Conservation (phyloP, 2,888 invertebrate species). For the Pandemis corylana region DNA sequence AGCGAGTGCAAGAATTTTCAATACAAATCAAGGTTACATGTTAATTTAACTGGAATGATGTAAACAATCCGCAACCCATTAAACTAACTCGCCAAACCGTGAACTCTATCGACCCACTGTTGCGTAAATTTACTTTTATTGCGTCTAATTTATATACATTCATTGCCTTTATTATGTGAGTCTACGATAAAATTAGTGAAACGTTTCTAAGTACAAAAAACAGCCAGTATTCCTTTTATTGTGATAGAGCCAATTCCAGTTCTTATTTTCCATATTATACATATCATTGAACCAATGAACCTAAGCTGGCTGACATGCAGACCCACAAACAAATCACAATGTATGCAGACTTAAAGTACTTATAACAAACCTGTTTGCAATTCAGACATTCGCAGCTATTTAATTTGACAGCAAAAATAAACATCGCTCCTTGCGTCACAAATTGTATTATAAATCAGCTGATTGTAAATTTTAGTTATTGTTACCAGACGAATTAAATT, state of each 20-base stretch:
- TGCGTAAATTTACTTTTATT: background rate
- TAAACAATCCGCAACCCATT: background rate
- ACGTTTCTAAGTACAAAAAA: background rate
- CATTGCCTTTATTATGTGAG: background rate
- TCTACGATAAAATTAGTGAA: background rate
- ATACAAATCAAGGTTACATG: slow-evolving; percentile 7
- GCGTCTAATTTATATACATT: background rate
- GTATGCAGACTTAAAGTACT: background rate
- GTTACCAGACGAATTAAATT: background rate
- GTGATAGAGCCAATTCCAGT: too few relatives aligned
- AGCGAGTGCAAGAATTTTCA: background rate
- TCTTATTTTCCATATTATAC: too few relatives aligned
- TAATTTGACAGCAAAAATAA: slow-evolving; percentile 21
- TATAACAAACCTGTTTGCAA: slow-evolving; percentile 1
- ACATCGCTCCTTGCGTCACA: slow-evolving; percentile 1
- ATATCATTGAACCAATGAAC: too few relatives aligned
- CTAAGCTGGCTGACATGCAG: too few relatives aligned
- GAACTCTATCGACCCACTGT: background rate
- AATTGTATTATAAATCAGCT: slow-evolving; percentile 1
- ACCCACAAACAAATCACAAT: background rate
- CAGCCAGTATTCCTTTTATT: too few relatives aligned
- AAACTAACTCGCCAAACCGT: background rate
- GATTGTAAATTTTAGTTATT: slow-evolving; percentile 6
- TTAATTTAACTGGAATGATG: slow-evolving; percentile 1
- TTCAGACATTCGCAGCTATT: slow-evolving; percentile 1